Evolutionary conservation across 92 coral and sea anemone genomes (phyloP), one percentile per base, ranked within the genome.

Genomic region (Paragorgia papillata): DNA sequence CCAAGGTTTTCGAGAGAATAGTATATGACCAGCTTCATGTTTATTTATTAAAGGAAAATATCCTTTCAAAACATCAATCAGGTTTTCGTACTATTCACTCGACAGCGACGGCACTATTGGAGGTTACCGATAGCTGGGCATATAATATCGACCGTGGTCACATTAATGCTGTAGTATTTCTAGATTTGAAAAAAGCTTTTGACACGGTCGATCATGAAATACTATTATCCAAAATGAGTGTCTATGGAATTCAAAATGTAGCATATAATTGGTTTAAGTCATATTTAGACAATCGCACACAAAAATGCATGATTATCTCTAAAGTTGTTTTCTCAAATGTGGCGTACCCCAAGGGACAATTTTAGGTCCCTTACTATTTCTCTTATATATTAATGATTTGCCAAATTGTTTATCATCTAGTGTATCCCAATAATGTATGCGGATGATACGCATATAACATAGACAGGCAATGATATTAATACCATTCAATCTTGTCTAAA

Each of bases 341-440:
- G 84, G 85, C 8, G 60, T 81, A 21, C 78, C 85, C 40, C 85
- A 81, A 60, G 85, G 85, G 43, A 81, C 80, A 15, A 81, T 81
- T 17, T 64, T 66, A 10, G 84, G 84, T 10, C 83, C 83, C 10
- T 51, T 78, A 40, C 28, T 77, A 37, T 78, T 78, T 65, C 62
- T 78, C 29, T 4, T 80, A 48, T 68, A n/a, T n/a, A n/a, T n/a
- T n/a, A n/a, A n/a, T n/a, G n/a, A n/a, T n/a, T n/a, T n/a, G n/a
- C n/a, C n/a, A n/a, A n/a, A n/a, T n/a, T n/a, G n/a, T n/a, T n/a
- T n/a, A n/a, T n/a, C n/a, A n/a, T n/a, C n/a, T n/a, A n/a, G 12
- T 54, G 56, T 18, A 7, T 62, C 22, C 75, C 75, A 41, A 32
- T 64, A 64, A 44, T 79, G 62, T 79, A 80, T 58, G 84, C 84